A percentile compares a stretch with the other conserved stretches of the same genome.
These are phyloP conservation scores for Tridacna gigas DNA, from an alignment of 2,888 invertebrate species.

Conservation along the genomic window DNA sequence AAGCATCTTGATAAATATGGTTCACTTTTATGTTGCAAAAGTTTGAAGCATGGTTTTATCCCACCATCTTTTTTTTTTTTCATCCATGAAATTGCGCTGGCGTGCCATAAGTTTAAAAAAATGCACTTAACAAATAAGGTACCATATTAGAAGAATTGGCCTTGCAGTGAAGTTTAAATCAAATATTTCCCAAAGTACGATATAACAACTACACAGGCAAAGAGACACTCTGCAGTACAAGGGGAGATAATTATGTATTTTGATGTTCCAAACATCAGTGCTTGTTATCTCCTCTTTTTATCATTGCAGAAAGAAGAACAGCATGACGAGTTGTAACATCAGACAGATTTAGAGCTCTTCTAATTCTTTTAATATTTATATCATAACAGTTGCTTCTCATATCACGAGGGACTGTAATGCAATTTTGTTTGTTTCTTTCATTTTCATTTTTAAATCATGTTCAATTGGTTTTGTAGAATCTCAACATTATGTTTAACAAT, in stretches of 20 bases:
- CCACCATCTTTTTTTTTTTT: slow-evolving; percentile 2
- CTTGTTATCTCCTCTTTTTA: slow-evolving; percentile 66
- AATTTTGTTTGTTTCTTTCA: background rate
- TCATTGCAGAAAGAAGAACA: slow-evolving; percentile 64
- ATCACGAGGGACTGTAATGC: too few relatives aligned
- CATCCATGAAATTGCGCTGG: background rate
- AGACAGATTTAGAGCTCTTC: slow-evolving; percentile 25
- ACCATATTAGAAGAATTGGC: too few relatives aligned
- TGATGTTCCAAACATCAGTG: background rate
- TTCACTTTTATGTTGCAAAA: slow-evolving; percentile 4
- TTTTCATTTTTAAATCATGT: background rate
- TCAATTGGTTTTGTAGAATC: background rate
- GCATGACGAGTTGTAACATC: slow-evolving; percentile 73
- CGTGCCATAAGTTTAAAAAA: background rate
- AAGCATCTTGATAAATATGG: slow-evolving; percentile 8
- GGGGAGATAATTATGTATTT: slow-evolving; percentile 54
- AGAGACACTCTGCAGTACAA: slow-evolving; percentile 39
- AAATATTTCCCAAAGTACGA: too few relatives aligned
- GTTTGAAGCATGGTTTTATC: slow-evolving; percentile 25
- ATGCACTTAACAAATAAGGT: too few relatives aligned
- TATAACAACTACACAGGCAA: slow-evolving; percentile 4
- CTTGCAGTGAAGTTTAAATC: too few relatives aligned
- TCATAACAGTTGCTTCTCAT: background rate
- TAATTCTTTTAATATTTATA: slow-evolving; percentile 9
- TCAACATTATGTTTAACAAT: too few relatives aligned